These are phyloP conservation scores for Muntiacus muntjak DNA, from an alignment of 2,113 vertebrate species.

Conservation along the genomic window DNA sequence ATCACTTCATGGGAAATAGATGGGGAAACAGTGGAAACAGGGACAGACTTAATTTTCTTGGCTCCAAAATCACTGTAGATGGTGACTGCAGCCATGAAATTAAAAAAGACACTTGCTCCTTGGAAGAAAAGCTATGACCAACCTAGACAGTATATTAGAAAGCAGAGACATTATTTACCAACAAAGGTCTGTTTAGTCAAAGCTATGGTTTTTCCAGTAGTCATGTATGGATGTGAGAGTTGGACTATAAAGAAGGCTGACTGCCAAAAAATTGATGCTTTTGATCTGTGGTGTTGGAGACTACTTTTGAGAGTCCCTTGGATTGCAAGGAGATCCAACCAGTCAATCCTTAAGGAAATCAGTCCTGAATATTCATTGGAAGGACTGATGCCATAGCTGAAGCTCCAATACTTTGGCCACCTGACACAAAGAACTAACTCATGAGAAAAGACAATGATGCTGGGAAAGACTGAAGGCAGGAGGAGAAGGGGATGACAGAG, in stretches of 20 bases:
- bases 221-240: background rate
- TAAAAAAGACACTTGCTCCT: background rate
- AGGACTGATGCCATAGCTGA: background rate
- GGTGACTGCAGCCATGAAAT: background rate
- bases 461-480: background rate
- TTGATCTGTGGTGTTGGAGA: background rate
- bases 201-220: background rate
- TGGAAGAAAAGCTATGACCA: background rate
- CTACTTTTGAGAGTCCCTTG: background rate
- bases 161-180: background rate
- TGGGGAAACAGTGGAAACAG: background rate
- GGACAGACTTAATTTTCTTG: background rate
- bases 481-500: background rate
- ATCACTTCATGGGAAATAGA: background rate
- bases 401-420: background rate
- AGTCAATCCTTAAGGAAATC: background rate
- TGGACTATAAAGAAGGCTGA: background rate
- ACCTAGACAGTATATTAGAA: background rate
- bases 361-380: background rate
- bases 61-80: background rate
- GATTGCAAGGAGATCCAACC: background rate
- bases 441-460: background rate
- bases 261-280: background rate
- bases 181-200: background rate
- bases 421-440: background rate